Percentiles rank a stretch among this genome's conserved stretches.
These are phyloP conservation scores for Pilophorus perplexus DNA, from an alignment of 2,888 invertebrate genomes.

Conservation along the genomic window DNA sequence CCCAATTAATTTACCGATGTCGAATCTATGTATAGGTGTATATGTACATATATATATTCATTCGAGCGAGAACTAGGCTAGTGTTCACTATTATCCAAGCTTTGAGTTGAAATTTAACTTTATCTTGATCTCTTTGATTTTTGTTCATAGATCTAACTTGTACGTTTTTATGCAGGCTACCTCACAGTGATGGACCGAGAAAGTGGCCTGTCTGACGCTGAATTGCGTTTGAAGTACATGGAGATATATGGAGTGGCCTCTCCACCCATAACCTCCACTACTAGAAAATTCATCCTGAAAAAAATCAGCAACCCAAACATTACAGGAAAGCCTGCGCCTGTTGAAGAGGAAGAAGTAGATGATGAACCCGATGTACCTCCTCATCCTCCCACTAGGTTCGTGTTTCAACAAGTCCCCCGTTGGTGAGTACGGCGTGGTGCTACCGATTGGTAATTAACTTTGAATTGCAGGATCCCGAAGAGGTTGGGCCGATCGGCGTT, in stretches of 20 bases:
- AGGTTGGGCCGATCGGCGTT: conserved; percentile 11
- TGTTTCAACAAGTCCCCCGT: neutral
- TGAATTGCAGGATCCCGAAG: neutral
- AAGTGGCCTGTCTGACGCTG: too few relatives aligned
- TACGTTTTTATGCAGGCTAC: too few relatives aligned
- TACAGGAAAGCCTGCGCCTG: neutral
- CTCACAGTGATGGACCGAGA: too few relatives aligned
- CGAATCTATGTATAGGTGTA: too few relatives aligned
- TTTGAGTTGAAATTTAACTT: too few relatives aligned
- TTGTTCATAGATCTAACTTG: too few relatives aligned
- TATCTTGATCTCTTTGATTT: too few relatives aligned
- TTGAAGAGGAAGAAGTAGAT: conserved; percentile 19
- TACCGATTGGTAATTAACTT: neutral
- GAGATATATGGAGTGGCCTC: conserved; percentile 1
- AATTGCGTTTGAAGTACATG: conserved; percentile 15
- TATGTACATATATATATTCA: too few relatives aligned
- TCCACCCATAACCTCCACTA: conserved; percentile 12
- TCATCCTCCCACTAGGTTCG: neutral
- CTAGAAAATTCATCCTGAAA: conserved; percentile 14
- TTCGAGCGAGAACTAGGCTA: too few relatives aligned
- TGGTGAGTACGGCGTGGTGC: neutral
- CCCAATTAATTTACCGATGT: too few relatives aligned
- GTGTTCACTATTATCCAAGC: too few relatives aligned
- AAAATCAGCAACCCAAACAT: neutral
- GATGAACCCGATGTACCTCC: conserved; percentile 24